Evolutionary conservation across 2,113 vertebrate species (phyloP).

Genomic region (Antechinus flavipes): DNA sequence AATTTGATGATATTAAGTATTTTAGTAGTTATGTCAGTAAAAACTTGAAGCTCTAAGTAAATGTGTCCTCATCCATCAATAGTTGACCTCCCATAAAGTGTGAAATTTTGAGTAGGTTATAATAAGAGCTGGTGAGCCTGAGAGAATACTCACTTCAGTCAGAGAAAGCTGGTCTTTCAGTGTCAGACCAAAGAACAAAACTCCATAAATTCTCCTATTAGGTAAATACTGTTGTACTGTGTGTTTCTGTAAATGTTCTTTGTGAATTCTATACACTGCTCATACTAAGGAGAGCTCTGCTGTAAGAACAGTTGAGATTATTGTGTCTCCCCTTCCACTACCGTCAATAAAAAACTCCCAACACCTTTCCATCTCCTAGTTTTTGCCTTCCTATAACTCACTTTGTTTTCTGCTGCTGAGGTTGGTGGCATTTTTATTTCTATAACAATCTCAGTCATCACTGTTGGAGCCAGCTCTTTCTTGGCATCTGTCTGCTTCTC

Average conservation of each 20-base stretch:
- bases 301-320: background rate
- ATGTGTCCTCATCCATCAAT: background rate
- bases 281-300: background rate
- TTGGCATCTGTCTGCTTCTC: background rate
- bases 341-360: background rate
- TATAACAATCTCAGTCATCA: background rate
- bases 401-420: background rate
- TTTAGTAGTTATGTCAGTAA: background rate
- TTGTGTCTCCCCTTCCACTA: too few relatives aligned
- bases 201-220: background rate
- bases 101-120: background rate
- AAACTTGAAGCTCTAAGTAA: background rate
- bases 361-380: background rate
- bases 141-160: background rate
- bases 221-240: background rate
- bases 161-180: background rate
- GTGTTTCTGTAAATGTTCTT: background rate
- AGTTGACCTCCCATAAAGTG: background rate
- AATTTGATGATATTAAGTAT: background rate
- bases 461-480: background rate
- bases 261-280: background rate
- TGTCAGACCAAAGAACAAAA: background rate
- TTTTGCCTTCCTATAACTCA: background rate
- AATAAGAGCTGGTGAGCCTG: background rate
- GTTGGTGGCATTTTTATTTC: background rate